phyloP scores from a whole-genome alignment of 2,797 vertebrate genomes.

The Botia almorhae region DNA sequence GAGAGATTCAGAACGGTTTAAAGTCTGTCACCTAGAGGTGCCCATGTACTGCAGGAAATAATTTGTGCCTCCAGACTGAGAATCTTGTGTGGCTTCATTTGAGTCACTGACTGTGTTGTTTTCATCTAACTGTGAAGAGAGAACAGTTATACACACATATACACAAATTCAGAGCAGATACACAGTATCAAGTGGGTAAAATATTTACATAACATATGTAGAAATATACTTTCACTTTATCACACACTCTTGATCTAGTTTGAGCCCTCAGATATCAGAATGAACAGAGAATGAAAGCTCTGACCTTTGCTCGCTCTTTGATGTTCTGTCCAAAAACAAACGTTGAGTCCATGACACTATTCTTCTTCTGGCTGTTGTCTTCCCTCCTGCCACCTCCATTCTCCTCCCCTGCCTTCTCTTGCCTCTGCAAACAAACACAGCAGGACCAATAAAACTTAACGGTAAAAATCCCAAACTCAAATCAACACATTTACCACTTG shows the following conservation, averaged over 20 bases:
- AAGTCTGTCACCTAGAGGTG: conserved; percentile 84
- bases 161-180: too few species aligned
- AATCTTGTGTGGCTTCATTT: conserved; percentile 80
- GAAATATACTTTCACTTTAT: too few species aligned
- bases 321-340: conserved; percentile 98
- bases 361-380: conserved; percentile 75
- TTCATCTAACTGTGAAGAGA: conserved; percentile 77
- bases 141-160: background rate
- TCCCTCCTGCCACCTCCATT: conserved; percentile 57
- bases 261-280: too few species aligned
- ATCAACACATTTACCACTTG: too few species aligned
- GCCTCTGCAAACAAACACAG: conserved; percentile 30
- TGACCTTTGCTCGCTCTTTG: conserved; percentile 95
- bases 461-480: too few species aligned
- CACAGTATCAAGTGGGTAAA: too few species aligned
- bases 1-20: background rate
- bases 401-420: conserved; percentile 51
- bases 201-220: too few species aligned
- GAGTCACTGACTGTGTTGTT: conserved; percentile 76
- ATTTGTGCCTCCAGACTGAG: conserved; percentile 87
- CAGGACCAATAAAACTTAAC: too few species aligned
- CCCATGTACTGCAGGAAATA: conserved; percentile 98
- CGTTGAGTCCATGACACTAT: conserved; percentile 78
- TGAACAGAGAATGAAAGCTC: background rate
- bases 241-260: too few species aligned